Evolutionary conservation across 1,140 invertebrate genomes (phyloP), one percentile per base, ranked within the genome.

Genomic region (Dinothrombium tinctorium): DNA sequence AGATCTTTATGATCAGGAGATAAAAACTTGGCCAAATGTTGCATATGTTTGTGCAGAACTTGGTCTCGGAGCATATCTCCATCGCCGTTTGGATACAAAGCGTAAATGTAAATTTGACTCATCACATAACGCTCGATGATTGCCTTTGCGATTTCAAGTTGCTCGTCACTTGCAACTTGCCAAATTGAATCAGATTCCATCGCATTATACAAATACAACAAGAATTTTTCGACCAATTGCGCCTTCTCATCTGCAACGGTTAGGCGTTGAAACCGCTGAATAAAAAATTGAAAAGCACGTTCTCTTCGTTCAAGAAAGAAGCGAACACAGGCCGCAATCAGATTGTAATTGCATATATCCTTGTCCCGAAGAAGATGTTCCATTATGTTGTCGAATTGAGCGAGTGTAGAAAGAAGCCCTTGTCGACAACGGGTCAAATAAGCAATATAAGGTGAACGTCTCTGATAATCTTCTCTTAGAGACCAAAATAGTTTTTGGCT

Each of bases 71-170:
- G 71, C 36, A 86, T 68, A 61, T 98, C 90, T 0, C 79, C 86
- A 55, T 96, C 90, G 3, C 83, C 83, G 60, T 96, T 96, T 5
- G 90, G 89, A 63, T 87, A 95, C 52, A 98, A 68, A 24, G 89
- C 84, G 56, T 83, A 72, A 20, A 73, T 69, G 61, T 96, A 96
- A 26, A 96, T 77, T 17, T 76, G 68, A 20, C 75, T 76, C 66
- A 94, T 86, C 8, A 70, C 51, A 23, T 56, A 55, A n/a, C 68
- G 51, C 47, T 70, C 68, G 37, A 71, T 55, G 19, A 61, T 59
- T 40, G 60, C 50, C 37, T 56, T 50, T 0, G 61, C 63, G 47
- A 64, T 67, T 44, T 76, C 69, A 6, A 81, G 46, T 53, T 86
- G 74, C 1, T 74, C 67, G 53, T 90, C 80, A 35, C 81, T 73